Conservation (phyloP, 2,888 invertebrate species). For the Acrobasis repandana region DNA sequence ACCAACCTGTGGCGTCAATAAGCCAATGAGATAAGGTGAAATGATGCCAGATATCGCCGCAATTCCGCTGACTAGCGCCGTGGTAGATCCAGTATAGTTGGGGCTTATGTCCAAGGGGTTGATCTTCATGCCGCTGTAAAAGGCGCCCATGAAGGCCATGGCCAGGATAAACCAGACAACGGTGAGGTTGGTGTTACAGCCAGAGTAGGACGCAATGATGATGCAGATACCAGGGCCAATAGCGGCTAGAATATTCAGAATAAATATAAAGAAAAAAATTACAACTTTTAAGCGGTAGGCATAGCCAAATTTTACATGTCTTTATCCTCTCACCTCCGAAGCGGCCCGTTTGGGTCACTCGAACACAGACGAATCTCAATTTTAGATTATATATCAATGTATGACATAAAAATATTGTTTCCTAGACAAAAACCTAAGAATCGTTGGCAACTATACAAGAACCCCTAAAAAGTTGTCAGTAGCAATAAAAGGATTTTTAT, state of each 20-base stretch:
- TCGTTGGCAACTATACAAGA: too few relatives aligned
- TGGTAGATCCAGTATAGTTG: slow-evolving; percentile 85
- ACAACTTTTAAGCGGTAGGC: too few relatives aligned
- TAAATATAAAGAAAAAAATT: too few relatives aligned
- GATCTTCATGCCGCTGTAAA: slow-evolving; percentile 87
- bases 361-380: too few relatives aligned
- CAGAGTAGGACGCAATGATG: slow-evolving; percentile 84
- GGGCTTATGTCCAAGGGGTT: slow-evolving; percentile 85
- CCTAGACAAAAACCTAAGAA: too few relatives aligned
- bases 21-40: slow-evolving; percentile 84
- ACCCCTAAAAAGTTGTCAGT: too few relatives aligned
- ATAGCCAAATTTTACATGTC: too few relatives aligned
- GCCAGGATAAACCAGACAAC: slow-evolving; percentile 85
- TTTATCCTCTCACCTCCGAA: too few relatives aligned
- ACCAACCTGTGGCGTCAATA: slow-evolving; percentile 84
- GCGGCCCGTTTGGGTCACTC: too few relatives aligned
- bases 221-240: slow-evolving; percentile 85
- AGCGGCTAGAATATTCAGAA: slow-evolving; percentile 71
- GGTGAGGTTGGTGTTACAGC: slow-evolving; percentile 78
- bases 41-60: slow-evolving; percentile 85
- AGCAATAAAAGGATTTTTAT: too few relatives aligned
- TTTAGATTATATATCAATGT: too few relatives aligned
- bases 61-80: slow-evolving; percentile 85
- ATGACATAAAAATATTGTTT: too few relatives aligned
- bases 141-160: slow-evolving; percentile 87